Percentiles rank a stretch among this genome's conserved stretches.
Conservation (phyloP, 2,888 invertebrate species). For the Argynnis bischoffii region DNA sequence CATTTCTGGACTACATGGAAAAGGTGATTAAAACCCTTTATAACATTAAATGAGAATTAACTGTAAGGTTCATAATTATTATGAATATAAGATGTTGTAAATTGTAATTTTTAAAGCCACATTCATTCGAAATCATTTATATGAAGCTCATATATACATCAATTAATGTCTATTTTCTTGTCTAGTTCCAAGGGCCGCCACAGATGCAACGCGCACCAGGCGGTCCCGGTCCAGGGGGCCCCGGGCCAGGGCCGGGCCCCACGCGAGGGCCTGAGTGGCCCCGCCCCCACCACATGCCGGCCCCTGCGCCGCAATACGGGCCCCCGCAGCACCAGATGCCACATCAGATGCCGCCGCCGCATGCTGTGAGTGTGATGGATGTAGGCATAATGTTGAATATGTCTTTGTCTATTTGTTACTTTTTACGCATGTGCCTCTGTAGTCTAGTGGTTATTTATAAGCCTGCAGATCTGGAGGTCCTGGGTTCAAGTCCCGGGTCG, state of each 20-base stretch:
- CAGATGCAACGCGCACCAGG: slow-evolving; percentile 42
- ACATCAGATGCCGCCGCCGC: slow-evolving; percentile 75
- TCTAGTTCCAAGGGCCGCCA: slow-evolving; percentile 64
- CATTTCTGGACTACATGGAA: slow-evolving; percentile 21
- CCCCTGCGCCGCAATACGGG: slow-evolving; percentile 70
- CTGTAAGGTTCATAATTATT: too few relatives aligned
- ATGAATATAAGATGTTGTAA: too few relatives aligned
- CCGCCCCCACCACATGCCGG: slow-evolving; percentile 69
- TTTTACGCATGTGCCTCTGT: too few relatives aligned
- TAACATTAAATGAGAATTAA: neutral
- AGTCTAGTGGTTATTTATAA: neutral
- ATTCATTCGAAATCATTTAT: too few relatives aligned
- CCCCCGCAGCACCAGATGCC: slow-evolving; percentile 76
- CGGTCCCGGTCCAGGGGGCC: slow-evolving; percentile 39
- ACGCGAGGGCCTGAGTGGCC: slow-evolving; percentile 72
- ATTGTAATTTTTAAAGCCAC: too few relatives aligned
- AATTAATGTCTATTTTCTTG: neutral
- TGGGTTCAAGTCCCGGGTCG: too few relatives aligned
- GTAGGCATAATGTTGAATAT: neutral
- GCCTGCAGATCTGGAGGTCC: neutral
- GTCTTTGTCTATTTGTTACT: neutral
- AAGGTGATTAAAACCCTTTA: slow-evolving; percentile 20
- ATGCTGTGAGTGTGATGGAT: slow-evolving; percentile 55
- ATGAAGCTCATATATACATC: neutral
- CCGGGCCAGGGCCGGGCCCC: slow-evolving; percentile 60